phyloP scores from a whole-genome alignment of 2,113 vertebrate genomes.

The Aplodontia rufa region DNA sequence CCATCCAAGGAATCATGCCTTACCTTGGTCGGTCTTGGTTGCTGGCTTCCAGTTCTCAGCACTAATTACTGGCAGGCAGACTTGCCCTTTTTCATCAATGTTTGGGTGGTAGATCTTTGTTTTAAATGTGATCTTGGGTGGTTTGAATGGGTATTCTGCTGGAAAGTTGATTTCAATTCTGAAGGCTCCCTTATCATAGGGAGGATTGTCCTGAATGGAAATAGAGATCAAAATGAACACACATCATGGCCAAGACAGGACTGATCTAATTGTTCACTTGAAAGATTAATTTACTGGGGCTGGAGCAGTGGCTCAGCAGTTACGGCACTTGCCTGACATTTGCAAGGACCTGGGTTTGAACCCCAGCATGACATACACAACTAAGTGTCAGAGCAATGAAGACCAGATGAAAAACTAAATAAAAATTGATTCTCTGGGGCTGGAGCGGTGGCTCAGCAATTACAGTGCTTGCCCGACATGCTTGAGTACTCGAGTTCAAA shows the following conservation, averaged over 20 bases:
- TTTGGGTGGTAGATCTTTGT: slow-evolving; percentile 99
- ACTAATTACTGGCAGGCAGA: slow-evolving; percentile 99
- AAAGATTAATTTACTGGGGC: not conserved
- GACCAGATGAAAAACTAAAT: too few relatives aligned
- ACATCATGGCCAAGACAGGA: not conserved
- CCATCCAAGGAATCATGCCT: not conserved
- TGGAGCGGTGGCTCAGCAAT: too few relatives aligned
- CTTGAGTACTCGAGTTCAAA: too few relatives aligned
- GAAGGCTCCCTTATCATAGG: slow-evolving; percentile 99
- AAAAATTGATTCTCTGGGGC: too few relatives aligned
- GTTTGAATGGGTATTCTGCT: slow-evolving; percentile 99
- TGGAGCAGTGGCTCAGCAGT: too few relatives aligned
- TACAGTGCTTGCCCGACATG: too few relatives aligned
- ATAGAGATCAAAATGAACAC: slow-evolving; percentile 20
- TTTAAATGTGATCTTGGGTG: slow-evolving; percentile 99
- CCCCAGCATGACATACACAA: too few relatives aligned
- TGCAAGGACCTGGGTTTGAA: too few relatives aligned
- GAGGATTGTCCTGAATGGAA: slow-evolving; percentile 94
- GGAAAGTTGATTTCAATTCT: slow-evolving; percentile 99
- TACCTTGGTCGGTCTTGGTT: slow-evolving; percentile 99
- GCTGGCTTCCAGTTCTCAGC: slow-evolving; percentile 99
- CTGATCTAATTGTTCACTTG: not conserved
- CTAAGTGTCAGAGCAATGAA: too few relatives aligned
- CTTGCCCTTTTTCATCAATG: slow-evolving; percentile 99
- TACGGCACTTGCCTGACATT: too few relatives aligned